Conservation (phyloP, 2,888 invertebrate species). For the Blera fallax region DNA sequence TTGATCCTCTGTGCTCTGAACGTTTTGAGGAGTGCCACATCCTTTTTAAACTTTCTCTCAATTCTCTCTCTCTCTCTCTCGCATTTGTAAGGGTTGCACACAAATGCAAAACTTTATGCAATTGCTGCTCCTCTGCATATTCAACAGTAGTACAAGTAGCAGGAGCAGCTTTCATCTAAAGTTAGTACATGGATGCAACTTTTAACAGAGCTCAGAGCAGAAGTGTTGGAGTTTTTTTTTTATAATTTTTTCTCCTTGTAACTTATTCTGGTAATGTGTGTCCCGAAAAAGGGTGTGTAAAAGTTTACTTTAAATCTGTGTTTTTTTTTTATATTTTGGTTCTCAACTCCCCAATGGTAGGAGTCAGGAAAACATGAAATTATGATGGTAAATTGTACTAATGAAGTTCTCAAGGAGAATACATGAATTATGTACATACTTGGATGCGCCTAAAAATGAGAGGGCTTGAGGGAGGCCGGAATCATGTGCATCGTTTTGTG, state of each 20-base stretch:
- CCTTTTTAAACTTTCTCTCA: slow-evolving; percentile 41
- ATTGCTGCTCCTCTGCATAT: slow-evolving; percentile 49
- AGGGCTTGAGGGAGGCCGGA: neutral
- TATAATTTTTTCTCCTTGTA: neutral
- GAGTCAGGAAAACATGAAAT: slow-evolving; percentile 42
- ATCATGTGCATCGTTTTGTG: neutral
- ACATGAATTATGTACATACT: slow-evolving; percentile 36
- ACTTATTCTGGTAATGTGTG: slow-evolving; percentile 53
- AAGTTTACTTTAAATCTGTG: slow-evolving; percentile 60
- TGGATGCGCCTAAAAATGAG: slow-evolving; percentile 8
- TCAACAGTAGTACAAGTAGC: slow-evolving; percentile 46
- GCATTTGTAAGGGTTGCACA: neutral
- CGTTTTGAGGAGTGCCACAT: slow-evolving; percentile 62
- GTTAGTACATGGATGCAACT: slow-evolving; percentile 46
- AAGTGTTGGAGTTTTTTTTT: neutral
- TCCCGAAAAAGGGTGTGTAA: slow-evolving; percentile 72
- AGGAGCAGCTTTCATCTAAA: slow-evolving; percentile 51
- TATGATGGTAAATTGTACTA: slow-evolving; percentile 35
- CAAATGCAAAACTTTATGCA: slow-evolving; percentile 32
- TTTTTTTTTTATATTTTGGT: slow-evolving; percentile 3
- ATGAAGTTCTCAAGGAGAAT: slow-evolving; percentile 48
- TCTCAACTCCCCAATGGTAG: neutral
- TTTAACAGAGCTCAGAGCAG: slow-evolving; percentile 40
- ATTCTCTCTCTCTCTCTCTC: neutral
- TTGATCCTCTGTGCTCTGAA: slow-evolving; percentile 51